These are phyloP conservation scores for Vesta saturnalis DNA, from an alignment of 2,888 invertebrate genomes.

Conservation along the genomic window DNA sequence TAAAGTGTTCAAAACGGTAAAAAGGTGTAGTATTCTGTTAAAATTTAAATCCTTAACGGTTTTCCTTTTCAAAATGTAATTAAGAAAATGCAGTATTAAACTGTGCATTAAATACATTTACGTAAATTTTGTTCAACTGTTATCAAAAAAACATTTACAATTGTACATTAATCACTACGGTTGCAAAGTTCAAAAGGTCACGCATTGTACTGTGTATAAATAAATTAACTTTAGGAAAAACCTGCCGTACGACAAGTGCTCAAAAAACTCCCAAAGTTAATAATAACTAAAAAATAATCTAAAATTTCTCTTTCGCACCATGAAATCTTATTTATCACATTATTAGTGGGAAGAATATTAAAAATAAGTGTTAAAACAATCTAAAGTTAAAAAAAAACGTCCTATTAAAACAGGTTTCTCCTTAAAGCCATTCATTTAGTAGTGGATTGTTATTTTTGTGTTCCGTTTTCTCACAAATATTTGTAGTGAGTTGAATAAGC, in stretches of 20 bases:
- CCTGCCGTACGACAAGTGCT: no score
- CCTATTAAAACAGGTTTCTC: conserved; percentile 11
- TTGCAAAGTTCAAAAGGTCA: not conserved
- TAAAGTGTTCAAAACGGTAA: no score
- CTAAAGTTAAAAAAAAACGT: not conserved
- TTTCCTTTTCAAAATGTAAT: no score
- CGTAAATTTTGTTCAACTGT: no score
- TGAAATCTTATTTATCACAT: not conserved
- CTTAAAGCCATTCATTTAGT: conserved; percentile 4
- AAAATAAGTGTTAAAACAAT: conserved; percentile 1
- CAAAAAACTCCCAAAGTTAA: no score
- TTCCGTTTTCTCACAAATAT: conserved; percentile 15
- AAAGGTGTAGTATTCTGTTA: no score
- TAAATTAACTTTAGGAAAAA: not conserved
- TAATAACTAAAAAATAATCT: no score
- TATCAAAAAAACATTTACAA: no score
- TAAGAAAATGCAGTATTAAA: no score
- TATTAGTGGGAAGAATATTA: conserved; percentile 2
- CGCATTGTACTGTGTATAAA: not conserved
- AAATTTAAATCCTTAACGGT: no score
- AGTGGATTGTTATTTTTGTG: conserved; percentile 12
- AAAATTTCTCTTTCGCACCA: no score
- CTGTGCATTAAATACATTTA: no score
- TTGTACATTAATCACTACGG: not conserved
- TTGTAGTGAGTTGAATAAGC: conserved; percentile 6